Evolutionary conservation across 2,888 invertebrate genomes (phyloP), one percentile per base, ranked within the genome.

Genomic region (Lochmaea capreae): DNA sequence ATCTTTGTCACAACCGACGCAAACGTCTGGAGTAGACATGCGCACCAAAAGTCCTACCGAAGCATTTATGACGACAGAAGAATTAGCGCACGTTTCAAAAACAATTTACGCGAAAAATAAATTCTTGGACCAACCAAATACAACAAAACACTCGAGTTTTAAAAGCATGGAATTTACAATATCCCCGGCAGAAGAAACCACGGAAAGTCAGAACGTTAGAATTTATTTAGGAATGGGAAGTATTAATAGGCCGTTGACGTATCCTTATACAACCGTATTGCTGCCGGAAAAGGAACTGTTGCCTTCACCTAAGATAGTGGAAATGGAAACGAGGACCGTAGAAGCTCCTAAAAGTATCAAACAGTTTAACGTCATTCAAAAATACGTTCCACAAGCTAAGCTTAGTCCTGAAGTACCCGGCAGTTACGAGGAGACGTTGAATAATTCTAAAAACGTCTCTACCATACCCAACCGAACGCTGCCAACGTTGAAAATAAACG

Each of bases 181-280:
- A 43, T 72, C 58, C 61, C 63, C 58, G 9, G 65, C 68, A 33
- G 77, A 76, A 65, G 78, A 75, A 61, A 78, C 79, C 4, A 75
- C 78, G 54, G 80, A 82, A 57, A 74, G 73, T 39, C 79, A 81
- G 58, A 83, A 83, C 68, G 66, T 84, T n/a, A 75, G 79, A 0
- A 81, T 80, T 57, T 85, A 83, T 75, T 79, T 87, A 46, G 86
- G 87, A 2, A 85, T 83, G 78, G 83, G 82, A 58, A 90, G 91
- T n/a, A 88, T 89, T 61, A 90, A 89, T 16, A 88, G 93, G 79
- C 93, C 93, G 0, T 87, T 91, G 18, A 93, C 93, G 14, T 93
- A 93, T 84, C 93, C 93, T 0, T 93, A 93, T 81, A 89, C 82
- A 6, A 79, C 76, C 74, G 71, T 77, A 8, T 67, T 76, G 16